Base-by-base conservation (phyloP, 2,113 vertebrate genomes). In the Thinocorus orbignyianus region DNA sequence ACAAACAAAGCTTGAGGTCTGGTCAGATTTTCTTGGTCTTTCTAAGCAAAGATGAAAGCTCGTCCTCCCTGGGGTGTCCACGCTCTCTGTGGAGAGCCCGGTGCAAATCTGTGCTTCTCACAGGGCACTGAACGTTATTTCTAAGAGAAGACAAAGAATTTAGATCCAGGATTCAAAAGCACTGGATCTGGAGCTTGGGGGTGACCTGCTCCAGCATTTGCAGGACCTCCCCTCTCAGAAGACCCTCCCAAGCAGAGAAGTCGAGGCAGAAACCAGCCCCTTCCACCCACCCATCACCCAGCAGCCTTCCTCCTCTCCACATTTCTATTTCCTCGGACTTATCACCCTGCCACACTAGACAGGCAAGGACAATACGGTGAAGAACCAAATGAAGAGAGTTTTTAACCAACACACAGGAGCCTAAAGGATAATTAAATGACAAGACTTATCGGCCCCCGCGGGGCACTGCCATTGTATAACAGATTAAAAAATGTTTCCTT, bases 391-490 rank as follows among this genome's bases (percentile, higher is more conserved):
- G 87, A 80, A 80, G 78, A 87, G 84, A 80, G 78, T 58, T 97
- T 87, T 77, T 65, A 93, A 82, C 85, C 90, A 95, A 70, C 93
- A 80, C 81, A 13, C 66, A 13, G 71, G 19, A 94, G 54, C 74
- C 95, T 58, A 46, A 79, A 89, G 90, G 93, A 93, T 95, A 95
- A 96, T 94, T 88, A 96, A 94, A 94, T 62, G 94, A 96, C 94
- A 86, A 95, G 90, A 90, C 92, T 88, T 86, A 92, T 10, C 92
- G 70, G 85, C 72, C 92, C 96, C 85, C 9, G 0, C 0, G 74
- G 90, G 94, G 87, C 74, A 46, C 39, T 58, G 11, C 91, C 90
- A 92, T 91, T 97, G 95, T 96, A n/a, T 1, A 85, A 49, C 87
- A 92, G 94, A 94, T 97, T 88, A 90, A 96, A 96, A 95, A 94